Conservation (phyloP, 2,113 vertebrate species). For the Halichoerus grypus region DNA sequence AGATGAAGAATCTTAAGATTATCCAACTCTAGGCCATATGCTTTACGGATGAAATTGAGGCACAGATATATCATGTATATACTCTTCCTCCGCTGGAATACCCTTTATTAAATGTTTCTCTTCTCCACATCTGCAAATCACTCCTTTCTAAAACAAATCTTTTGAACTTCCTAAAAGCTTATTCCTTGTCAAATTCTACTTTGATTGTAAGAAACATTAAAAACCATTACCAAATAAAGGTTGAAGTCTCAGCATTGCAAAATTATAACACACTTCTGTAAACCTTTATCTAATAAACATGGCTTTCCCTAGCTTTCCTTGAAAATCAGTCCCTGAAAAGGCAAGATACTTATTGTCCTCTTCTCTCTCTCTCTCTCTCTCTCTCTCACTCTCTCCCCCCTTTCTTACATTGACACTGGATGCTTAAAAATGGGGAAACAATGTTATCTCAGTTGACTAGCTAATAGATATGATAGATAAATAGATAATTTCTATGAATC, state of each 20-base stretch:
- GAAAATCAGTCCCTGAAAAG: background rate
- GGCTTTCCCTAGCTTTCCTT: background rate
- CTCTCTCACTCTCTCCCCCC: background rate
- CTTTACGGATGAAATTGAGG: background rate
- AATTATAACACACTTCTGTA: constrained; percentile 3
- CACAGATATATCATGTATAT: background rate
- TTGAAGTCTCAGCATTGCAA: constrained; percentile 16
- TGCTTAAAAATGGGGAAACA: background rate
- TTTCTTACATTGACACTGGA: background rate
- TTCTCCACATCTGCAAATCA: background rate
- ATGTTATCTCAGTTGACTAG: background rate
- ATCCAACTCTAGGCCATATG: background rate
- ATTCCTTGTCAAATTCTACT: background rate
- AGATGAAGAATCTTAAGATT: background rate
- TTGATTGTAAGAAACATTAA: background rate
- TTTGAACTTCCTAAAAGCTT: background rate
- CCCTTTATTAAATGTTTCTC: background rate
- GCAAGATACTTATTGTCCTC: background rate
- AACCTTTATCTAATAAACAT: background rate
- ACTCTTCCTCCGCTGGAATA: background rate
- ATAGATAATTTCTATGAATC: background rate
- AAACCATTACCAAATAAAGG: background rate
- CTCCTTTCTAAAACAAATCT: background rate
- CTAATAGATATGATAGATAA: background rate
- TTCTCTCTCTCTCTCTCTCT: no score